A percentile compares a stretch with the other conserved stretches of the same genome.
These are phyloP conservation scores for Porphyrio hochstetteri DNA, from an alignment of 2,113 vertebrate species.

Conservation along the genomic window DNA sequence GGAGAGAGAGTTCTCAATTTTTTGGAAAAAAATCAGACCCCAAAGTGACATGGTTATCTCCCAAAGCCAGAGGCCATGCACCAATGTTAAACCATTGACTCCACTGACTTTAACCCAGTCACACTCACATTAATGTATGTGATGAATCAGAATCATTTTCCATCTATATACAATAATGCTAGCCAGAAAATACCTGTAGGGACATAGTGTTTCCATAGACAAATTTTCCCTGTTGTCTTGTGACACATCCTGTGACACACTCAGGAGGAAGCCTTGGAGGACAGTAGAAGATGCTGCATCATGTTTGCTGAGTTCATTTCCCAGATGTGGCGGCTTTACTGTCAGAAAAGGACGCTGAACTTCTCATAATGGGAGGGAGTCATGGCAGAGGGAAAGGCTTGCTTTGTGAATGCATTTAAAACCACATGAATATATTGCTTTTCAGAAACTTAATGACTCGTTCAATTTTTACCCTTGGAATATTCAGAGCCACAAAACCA, in stretches of 20 bases:
- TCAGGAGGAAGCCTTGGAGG: background rate
- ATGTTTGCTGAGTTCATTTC: background rate
- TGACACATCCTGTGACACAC: background rate
- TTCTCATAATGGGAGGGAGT: background rate
- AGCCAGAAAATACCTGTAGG: background rate
- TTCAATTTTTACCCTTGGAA: constrained; percentile 61
- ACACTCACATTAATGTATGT: background rate
- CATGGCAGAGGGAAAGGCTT: background rate
- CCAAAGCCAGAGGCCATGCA: background rate
- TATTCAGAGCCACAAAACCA: constrained; percentile 56
- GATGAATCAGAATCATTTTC: background rate
- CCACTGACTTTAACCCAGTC: background rate
- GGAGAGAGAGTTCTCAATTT: background rate
- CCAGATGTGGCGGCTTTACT: background rate
- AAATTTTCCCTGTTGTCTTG: background rate
- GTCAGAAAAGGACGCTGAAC: background rate
- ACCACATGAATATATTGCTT: constrained; percentile 27
- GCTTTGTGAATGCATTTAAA: constrained; percentile 8
- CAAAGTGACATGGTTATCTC: background rate
- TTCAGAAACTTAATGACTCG: constrained; percentile 65
- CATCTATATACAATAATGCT: background rate
- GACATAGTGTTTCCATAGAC: background rate
- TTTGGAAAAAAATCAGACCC: background rate
- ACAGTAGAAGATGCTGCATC: background rate
- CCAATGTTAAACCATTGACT: background rate